phyloP scores from a whole-genome alignment of 37 sponge, comb jelly and placozoan genomes.

The Theonella swinhoei region DNA sequence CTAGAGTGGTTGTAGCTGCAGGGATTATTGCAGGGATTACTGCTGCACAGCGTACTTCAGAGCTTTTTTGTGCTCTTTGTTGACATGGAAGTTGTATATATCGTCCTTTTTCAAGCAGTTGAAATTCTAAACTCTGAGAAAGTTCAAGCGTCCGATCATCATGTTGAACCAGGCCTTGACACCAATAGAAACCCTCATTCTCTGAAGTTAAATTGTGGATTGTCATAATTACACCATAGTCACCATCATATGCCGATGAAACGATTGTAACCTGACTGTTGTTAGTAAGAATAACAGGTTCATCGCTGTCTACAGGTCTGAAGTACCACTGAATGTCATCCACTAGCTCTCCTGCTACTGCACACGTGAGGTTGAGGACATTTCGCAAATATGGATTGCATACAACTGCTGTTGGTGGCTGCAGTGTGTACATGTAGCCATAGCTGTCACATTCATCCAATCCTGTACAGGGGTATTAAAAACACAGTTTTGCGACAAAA shows the following conservation, averaged over 20 bases:
- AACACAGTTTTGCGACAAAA: too few relatives aligned
- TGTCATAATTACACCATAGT: background rate
- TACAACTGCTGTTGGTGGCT: slow-evolving; percentile 18
- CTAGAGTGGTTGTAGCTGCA: background rate
- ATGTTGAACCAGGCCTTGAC: slow-evolving; percentile 7
- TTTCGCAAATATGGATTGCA: slow-evolving; percentile 24
- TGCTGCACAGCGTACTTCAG: background rate
- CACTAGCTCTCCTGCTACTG: background rate
- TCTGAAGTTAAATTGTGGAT: background rate
- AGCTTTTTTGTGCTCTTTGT: background rate
- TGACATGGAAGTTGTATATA: background rate
- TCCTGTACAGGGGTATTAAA: too few relatives aligned
- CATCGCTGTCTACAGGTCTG: background rate
- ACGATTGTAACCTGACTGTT: background rate
- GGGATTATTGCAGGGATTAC: background rate
- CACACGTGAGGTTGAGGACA: background rate
- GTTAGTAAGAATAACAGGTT: background rate
- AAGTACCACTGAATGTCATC: slow-evolving; percentile 25
- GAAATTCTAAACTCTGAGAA: background rate
- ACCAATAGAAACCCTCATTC: slow-evolving; percentile 32
- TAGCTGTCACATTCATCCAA: background rate
- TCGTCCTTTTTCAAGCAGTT: background rate
- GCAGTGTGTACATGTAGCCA: slow-evolving; percentile 25
- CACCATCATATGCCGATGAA: background rate
- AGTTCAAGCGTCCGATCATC: background rate